These are phyloP conservation scores for Synergus gifuensis DNA, from an alignment of 2,888 invertebrate species.

Conservation along the genomic window DNA sequence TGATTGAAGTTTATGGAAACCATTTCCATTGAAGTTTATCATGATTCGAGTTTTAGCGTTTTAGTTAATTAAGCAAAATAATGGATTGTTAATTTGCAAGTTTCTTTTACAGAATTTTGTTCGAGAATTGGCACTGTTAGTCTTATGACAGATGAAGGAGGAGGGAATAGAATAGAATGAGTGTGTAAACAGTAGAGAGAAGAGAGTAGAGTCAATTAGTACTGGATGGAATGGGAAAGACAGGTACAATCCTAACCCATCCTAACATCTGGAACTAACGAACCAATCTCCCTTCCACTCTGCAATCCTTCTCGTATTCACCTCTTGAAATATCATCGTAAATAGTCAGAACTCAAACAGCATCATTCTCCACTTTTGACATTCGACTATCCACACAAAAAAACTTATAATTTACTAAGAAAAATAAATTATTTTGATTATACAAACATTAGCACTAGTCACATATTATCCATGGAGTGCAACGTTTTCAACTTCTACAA, in stretches of 20 bases:
- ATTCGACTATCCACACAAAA: background rate
- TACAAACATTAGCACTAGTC: no score
- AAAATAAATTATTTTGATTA: no score
- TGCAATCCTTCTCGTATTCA: conserved; percentile 28
- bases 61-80: no score
- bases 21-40: no score
- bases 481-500: no score
- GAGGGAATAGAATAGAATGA: conserved; percentile 17
- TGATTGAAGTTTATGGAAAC: no score
- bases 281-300: conserved; percentile 26
- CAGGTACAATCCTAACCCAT: conserved; percentile 30
- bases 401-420: background rate
- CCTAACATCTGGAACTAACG: conserved; percentile 19
- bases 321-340: conserved; percentile 3
- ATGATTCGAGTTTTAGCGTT: no score
- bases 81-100: background rate
- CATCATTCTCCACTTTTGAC: background rate
- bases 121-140: conserved; percentile 14
- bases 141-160: conserved; percentile 31
- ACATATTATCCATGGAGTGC: no score
- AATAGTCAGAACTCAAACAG: background rate
- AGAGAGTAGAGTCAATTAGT: conserved; percentile 30
- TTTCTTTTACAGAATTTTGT: conserved; percentile 17
- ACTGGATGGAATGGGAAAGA: conserved; percentile 24
- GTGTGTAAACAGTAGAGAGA: conserved; percentile 22